Conservation (phyloP, 1,140 invertebrate species). For the Drosophila miranda region DNA sequence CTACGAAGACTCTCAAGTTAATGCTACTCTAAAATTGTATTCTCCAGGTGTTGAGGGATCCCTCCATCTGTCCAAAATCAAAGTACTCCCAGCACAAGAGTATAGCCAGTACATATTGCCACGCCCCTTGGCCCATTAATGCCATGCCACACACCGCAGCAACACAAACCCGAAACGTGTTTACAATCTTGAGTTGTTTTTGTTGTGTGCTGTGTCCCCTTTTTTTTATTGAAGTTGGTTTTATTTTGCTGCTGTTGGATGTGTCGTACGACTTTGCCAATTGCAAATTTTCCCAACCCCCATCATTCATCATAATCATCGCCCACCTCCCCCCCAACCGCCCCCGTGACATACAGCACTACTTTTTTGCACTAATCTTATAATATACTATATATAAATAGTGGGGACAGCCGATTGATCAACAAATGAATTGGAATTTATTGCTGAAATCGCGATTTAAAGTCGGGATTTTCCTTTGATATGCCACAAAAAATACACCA, state of each 20-base stretch:
- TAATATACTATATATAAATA: not conserved
- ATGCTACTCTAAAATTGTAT: no score
- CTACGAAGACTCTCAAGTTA: no score
- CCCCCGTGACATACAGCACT: conserved; percentile 2
- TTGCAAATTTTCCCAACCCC: conserved; percentile 42
- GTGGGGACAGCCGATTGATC: conserved; percentile 15
- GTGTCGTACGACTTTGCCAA: conserved; percentile 9
- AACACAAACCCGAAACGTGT: conserved; percentile 49
- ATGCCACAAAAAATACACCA: not conserved
- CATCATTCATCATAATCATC: conserved; percentile 45
- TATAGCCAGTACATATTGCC: conserved; percentile 12
- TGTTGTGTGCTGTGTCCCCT: conserved; percentile 15
- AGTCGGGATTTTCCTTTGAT: conserved; percentile 7
- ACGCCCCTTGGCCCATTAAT: conserved; percentile 48
- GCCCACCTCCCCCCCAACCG: not conserved
- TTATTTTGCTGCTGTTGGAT: conserved; percentile 45
- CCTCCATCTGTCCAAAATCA: no score
- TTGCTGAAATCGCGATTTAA: conserved; percentile 1
- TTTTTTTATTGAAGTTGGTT: conserved; percentile 35
- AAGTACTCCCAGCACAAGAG: no score
- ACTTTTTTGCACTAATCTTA: no score
- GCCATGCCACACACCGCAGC: conserved; percentile 37
- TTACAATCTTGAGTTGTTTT: conserved; percentile 62
- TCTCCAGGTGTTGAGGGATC: no score
- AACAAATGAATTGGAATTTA: conserved; percentile 24